Base-by-base conservation (phyloP, 2,797 vertebrate genomes). In the Hypotaenidia okinawae region DNA sequence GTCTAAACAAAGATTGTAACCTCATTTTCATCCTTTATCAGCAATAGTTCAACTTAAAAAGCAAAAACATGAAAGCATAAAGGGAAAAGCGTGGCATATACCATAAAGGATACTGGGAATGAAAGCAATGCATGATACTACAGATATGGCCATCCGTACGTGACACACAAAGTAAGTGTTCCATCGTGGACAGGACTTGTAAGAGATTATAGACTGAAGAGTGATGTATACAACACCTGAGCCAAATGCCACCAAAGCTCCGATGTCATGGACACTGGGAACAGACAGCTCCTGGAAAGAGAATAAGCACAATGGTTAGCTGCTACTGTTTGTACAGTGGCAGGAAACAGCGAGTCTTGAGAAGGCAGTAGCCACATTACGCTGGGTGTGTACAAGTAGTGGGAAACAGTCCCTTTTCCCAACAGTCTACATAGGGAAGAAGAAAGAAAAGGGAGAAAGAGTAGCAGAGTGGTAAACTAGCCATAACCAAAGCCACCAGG, bases 41-140 rank as follows among this genome's bases (percentile, higher is more conserved):
- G 52, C 39, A 76, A 11, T 10, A 4, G 13, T 37, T 73, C 62
- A 87, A 80, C 19, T 74, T 61, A 13, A 83, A 45, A 93, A 87
- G 37, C 27, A 62, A 84, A 70, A 63, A 30, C 30, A 35, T 28
- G 59, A 58, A 28, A 0, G 0, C 32, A 24, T 58, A 63, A 89
- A 84, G 39, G 27, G 24, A 91, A 66, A 76, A 64, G 25, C 1
- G 0, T 67, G 64, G 16, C 27, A 88, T 51, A 47, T 22, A 51
- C 5, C 9, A 9, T 25, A 98, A 99, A 99, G 99, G 99, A 99
- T 99, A 99, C 99, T 99, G 89, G 98, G 98, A 76, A 99, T 22
- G 15, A 98, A 93, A 6, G 98, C 98, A 78, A 98, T 16, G 1
- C 89, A 64, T 33, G 98, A 98, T 28, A 99, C 22, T 8, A 63